A percentile compares a stretch with the other conserved stretches of the same genome.
Conservation (phyloP, 2,888 invertebrate genomes). For the Hydrotaea diabolus region DNA sequence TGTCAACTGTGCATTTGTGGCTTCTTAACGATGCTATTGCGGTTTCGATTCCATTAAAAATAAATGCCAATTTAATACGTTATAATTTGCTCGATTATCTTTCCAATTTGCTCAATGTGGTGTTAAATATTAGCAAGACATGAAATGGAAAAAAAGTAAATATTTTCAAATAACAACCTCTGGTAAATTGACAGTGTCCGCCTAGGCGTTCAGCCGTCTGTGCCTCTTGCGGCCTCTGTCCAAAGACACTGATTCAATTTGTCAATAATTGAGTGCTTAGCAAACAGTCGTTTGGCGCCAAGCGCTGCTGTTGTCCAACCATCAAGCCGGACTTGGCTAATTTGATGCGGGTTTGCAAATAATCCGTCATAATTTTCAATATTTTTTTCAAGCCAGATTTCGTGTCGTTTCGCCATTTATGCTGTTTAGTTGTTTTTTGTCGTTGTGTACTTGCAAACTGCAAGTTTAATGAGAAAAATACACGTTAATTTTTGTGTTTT, state of each 20-base stretch:
- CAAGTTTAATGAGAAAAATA: neutral
- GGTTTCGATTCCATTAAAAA: no score
- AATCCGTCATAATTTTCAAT: neutral
- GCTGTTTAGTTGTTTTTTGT: neutral
- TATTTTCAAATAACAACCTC: neutral
- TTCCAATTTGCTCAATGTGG: neutral
- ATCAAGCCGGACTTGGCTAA: constrained; percentile 22
- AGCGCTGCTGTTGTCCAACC: neutral
- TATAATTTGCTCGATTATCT: neutral
- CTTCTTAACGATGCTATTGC: neutral
- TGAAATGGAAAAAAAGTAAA: neutral
- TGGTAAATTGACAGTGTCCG: neutral
- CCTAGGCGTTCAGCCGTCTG: no score
- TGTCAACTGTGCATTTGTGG: neutral
- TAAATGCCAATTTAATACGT: neutral
- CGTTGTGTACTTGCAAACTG: neutral
- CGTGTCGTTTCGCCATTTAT: neutral
- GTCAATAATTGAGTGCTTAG: neutral
- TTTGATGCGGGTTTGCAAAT: neutral
- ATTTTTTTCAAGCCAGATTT: neutral
- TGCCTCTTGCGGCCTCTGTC: neutral
- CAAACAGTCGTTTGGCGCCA: constrained; percentile 23
- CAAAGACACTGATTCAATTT: constrained; percentile 21
- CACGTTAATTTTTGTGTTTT: neutral
- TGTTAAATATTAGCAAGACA: neutral